Evolutionary conservation across 2,113 vertebrate genomes (phyloP).

Genomic region (Leptobrachium ailaonicum): DNA sequence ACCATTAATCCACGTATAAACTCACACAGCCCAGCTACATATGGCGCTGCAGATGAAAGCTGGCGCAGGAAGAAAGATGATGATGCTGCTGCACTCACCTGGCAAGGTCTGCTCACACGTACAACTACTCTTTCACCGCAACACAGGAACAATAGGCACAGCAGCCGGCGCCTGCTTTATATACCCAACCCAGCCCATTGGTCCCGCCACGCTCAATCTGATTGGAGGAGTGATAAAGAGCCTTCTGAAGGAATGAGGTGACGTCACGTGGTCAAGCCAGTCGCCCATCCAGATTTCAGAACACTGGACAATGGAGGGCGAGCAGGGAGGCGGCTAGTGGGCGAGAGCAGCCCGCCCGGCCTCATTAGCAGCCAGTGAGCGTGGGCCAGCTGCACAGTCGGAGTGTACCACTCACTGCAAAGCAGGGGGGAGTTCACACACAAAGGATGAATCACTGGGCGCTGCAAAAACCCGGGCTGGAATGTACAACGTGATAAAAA

Average conservation of each 20-base stretch:
- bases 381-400: too few species aligned
- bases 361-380: too few species aligned
- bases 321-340: too few species aligned
- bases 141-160: conserved; percentile 28
- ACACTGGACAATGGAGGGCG: too few species aligned
- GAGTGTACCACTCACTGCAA: too few species aligned
- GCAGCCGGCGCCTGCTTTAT: neutral
- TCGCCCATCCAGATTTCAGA: too few species aligned
- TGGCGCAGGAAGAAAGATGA: neutral
- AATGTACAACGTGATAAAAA: too few species aligned
- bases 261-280: neutral
- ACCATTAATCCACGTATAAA: neutral
- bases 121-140: neutral
- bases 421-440: too few species aligned
- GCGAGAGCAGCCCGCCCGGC: too few species aligned
- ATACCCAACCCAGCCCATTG: conserved; percentile 32
- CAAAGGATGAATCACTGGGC: too few species aligned
- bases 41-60: neutral
- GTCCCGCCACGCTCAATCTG: neutral
- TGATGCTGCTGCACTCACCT: neutral
- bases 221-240: conserved; percentile 9
- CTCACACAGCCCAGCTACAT: neutral
- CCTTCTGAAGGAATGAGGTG: neutral
- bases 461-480: too few species aligned
- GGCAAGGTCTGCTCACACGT: neutral